Percentiles rank a stretch among this genome's conserved stretches.
phyloP scores from a whole-genome alignment of 1,140 invertebrate species.

The Arctopsyche grandis region DNA sequence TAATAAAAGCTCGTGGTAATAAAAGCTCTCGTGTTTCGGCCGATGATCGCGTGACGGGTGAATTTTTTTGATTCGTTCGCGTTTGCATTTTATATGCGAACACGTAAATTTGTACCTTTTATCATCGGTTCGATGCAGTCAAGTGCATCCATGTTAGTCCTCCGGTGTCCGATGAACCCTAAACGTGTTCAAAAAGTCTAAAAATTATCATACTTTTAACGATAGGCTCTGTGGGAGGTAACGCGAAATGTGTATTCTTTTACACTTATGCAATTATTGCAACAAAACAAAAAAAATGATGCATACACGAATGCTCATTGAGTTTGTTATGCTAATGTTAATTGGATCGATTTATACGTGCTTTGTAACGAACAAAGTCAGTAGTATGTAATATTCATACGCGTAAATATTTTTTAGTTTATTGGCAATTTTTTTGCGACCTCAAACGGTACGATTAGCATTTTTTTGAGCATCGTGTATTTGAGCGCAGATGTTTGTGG shows the following conservation, averaged over 20 bases:
- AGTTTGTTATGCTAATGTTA: too few species aligned
- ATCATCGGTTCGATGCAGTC: slow-evolving; percentile 34
- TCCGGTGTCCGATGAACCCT: neutral
- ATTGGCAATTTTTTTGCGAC: too few species aligned
- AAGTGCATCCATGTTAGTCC: neutral
- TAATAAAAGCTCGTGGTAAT: slow-evolving; percentile 22
- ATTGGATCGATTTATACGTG: too few species aligned
- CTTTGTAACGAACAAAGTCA: too few species aligned
- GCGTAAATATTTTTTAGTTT: too few species aligned
- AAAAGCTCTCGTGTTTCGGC: slow-evolving; percentile 14
- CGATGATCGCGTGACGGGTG: slow-evolving; percentile 47
- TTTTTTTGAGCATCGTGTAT: slow-evolving; percentile 10
- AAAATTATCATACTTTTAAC: neutral
- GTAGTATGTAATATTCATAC: too few species aligned
- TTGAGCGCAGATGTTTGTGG: slow-evolving; percentile 19
- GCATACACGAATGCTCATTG: too few species aligned
- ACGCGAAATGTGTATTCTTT: neutral
- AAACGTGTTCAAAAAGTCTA: neutral
- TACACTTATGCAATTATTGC: neutral
- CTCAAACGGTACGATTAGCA: too few species aligned
- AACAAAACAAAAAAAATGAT: too few species aligned
- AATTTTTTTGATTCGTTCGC: slow-evolving; percentile 47
- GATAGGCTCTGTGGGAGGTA: neutral
- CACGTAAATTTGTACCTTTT: slow-evolving; percentile 51
- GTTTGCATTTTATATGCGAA: slow-evolving; percentile 50